These are phyloP conservation scores for Himalopsyche japonica DNA, from an alignment of 2,888 invertebrate genomes.

Conservation along the genomic window DNA sequence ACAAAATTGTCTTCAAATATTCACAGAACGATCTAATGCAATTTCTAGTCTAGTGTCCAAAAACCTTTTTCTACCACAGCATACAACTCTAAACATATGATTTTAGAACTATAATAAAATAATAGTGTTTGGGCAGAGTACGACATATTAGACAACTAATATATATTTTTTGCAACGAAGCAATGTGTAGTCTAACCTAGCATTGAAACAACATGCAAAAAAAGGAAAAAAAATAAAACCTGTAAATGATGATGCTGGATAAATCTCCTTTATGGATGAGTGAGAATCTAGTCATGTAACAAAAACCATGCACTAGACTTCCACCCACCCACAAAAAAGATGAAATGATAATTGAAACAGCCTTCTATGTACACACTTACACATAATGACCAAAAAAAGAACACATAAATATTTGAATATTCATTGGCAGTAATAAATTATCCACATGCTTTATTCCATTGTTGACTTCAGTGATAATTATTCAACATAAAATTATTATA, in stretches of 20 bases:
- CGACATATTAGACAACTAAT: no score
- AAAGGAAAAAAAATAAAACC: slow-evolving; percentile 41
- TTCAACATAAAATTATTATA: neutral
- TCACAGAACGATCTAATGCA: no score
- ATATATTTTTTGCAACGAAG: no score
- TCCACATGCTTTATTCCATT: neutral
- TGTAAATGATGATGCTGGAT: slow-evolving; percentile 48
- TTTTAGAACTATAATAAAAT: no score
- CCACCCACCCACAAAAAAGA: slow-evolving; percentile 58
- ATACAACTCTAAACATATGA: no score
- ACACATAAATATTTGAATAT: slow-evolving; percentile 7
- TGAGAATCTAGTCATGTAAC: slow-evolving; percentile 69
- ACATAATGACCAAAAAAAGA: slow-evolving; percentile 28
- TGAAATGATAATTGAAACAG: slow-evolving; percentile 8
- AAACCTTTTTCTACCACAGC: no score
- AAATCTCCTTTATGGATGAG: slow-evolving; percentile 60
- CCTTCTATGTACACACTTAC: slow-evolving; percentile 15
- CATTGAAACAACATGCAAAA: neutral
- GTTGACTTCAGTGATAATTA: neutral
- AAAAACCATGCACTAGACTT: slow-evolving; percentile 58
- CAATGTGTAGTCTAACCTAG: neutral
- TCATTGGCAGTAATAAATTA: neutral
- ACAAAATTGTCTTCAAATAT: no score
- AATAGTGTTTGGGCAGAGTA: no score
- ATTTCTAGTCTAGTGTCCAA: no score